These are phyloP conservation scores for Pristionchus maxplancki DNA, from an alignment of 2,888 invertebrate species.

Conservation along the genomic window DNA sequence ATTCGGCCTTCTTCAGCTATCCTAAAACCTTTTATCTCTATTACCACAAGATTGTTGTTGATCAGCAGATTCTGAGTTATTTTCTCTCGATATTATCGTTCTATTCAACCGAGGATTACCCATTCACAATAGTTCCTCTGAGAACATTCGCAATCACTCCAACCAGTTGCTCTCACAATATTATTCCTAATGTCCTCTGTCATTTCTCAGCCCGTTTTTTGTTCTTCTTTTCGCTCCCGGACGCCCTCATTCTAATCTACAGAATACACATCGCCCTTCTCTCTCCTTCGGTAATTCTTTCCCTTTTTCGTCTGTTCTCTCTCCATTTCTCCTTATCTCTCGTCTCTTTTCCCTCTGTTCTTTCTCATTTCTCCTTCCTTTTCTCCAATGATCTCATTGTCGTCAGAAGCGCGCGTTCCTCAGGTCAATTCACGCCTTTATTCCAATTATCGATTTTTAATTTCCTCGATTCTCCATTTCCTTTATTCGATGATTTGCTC, in stretches of 20 bases:
- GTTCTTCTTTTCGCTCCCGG: neutral
- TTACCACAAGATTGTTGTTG: neutral
- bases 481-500: neutral
- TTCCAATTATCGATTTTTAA: neutral
- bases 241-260: neutral
- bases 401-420: neutral
- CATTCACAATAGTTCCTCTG: neutral
- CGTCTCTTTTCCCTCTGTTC: neutral
- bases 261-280: neutral
- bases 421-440: neutral
- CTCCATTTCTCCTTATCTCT: neutral
- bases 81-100: neutral
- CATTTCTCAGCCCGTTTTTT: constrained; percentile 8
- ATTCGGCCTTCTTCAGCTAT: neutral
- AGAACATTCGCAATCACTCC: neutral
- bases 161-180: constrained; percentile 17
- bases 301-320: constrained; percentile 12
- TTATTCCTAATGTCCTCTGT: neutral
- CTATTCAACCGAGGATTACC: neutral
- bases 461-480: neutral
- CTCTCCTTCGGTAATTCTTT: constrained; percentile 29
- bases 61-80: neutral
- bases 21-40: neutral
- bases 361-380: neutral
- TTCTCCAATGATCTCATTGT: neutral